These are phyloP conservation scores for Rambutsinella grinnellia DNA, from an alignment of 2,888 invertebrate species.

Conservation along the genomic window DNA sequence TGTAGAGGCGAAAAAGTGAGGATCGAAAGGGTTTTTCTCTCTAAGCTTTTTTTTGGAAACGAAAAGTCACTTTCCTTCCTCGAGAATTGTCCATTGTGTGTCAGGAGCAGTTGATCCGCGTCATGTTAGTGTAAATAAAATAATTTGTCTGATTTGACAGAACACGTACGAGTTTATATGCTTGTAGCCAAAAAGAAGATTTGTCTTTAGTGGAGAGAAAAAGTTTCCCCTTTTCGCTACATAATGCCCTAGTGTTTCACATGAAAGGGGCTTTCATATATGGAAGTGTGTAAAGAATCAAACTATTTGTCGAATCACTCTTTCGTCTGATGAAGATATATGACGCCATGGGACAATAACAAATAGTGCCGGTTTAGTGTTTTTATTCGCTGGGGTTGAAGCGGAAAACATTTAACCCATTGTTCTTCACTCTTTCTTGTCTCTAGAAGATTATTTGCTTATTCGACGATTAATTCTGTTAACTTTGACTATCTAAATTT, in stretches of 20 bases:
- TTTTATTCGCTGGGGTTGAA: no score
- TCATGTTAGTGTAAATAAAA: slow-evolving; percentile 22
- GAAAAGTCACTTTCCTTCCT: background rate
- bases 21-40: background rate
- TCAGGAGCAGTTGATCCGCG: background rate
- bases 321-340: background rate
- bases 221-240: background rate
- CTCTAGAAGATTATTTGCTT: background rate
- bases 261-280: background rate
- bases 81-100: background rate
- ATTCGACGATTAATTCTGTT: background rate
- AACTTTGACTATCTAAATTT: background rate
- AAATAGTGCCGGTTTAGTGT: background rate
- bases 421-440: background rate
- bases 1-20: background rate
- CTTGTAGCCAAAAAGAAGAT: background rate
- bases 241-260: background rate
- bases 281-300: background rate
- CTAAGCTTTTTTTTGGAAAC: background rate
- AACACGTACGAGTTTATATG: background rate
- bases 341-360: background rate
- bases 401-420: background rate
- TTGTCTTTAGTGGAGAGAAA: background rate
- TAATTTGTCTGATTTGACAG: slow-evolving; percentile 21
- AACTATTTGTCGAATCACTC: background rate